Base-by-base conservation (phyloP, 2,113 vertebrate genomes). In the Ciconia maguari region DNA sequence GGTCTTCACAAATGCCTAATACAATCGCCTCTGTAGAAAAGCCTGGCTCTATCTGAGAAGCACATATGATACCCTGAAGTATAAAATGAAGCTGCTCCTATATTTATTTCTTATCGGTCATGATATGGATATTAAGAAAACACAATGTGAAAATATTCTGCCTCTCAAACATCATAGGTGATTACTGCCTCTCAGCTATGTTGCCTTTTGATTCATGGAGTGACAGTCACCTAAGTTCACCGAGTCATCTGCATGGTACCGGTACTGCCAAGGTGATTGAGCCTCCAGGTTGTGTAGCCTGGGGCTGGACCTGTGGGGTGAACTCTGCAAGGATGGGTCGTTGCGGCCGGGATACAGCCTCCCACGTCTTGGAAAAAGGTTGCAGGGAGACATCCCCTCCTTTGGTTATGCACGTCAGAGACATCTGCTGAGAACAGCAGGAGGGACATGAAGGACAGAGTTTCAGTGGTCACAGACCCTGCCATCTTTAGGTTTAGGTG, bases 371-470 rank as follows among this genome's bases (percentile, higher is more conserved):
- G 27, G 60, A 52, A 58, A 64, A 68, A 82, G 13, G 20, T n/a
- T 87, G 9, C 11, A 6, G 60, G 55, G 21, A 60, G 20, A 60
- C 41, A 25, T 75, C 11, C n/a, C 42, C 27, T 87, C 11, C 49
- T 78, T 62, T 1, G 2, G 30, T 75, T 61, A 26, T 2, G 0
- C 1, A 1, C 1, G 0, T 87, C 64, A 51, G 57, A 71, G n/a
- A 7, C 38, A 62, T n/a, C 22, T 1, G 0, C 65, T 58, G 65
- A 87, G 62, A 77, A 66, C 0, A 1, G 26, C 80, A 65, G 34
- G 8, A 93, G 55, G 34, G 20, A 58, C 0, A 4, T 14, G 38
- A 90, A 88, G 16, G 54, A 17, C n/a, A 79, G 82, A 68, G n/a
- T 80, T 90, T 80, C 44, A 62, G 27, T 44, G 13, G 15, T 88